Conservation (phyloP, 2,113 vertebrate genomes). For the Xiphophorus couchianus region DNA sequence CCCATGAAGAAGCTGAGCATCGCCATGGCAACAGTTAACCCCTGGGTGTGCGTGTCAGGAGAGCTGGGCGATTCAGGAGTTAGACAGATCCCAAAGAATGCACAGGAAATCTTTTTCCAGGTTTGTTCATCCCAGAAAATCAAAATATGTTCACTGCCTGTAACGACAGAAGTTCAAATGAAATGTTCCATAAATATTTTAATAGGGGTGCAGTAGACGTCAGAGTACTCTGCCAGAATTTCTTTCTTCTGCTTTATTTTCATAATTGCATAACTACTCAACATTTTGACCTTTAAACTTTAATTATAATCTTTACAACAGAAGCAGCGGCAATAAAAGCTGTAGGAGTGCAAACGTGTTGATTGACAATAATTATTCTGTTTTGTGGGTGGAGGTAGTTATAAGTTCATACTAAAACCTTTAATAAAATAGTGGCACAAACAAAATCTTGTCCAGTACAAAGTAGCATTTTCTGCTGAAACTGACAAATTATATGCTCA, state of each 20-base stretch:
- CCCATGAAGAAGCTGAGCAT: constrained; percentile 98
- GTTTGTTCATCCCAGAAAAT: constrained; percentile 73
- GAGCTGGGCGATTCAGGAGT: constrained; percentile 94
- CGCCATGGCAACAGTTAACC: constrained; percentile 93
- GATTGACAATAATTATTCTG: too few species aligned
- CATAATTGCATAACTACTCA: background rate
- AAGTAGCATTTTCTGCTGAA: background rate
- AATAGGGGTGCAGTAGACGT: background rate
- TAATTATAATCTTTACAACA: too few species aligned
- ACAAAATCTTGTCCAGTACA: too few species aligned
- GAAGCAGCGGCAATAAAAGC: too few species aligned
- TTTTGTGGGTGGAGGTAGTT: too few species aligned
- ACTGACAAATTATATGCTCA: background rate
- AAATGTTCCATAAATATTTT: background rate
- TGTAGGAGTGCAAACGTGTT: too few species aligned
- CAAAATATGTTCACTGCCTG: background rate
- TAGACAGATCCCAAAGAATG: constrained; percentile 93
- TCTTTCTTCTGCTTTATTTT: background rate
- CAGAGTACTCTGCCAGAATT: background rate
- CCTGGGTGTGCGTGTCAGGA: constrained; percentile 95
- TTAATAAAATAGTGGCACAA: too few species aligned
- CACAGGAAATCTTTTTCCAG: constrained; percentile 96
- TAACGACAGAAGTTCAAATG: background rate
- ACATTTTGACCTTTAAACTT: too few species aligned
- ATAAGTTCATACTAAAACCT: too few species aligned